These are phyloP conservation scores for Scortum barcoo DNA, from an alignment of 2,113 vertebrate genomes.

Conservation along the genomic window DNA sequence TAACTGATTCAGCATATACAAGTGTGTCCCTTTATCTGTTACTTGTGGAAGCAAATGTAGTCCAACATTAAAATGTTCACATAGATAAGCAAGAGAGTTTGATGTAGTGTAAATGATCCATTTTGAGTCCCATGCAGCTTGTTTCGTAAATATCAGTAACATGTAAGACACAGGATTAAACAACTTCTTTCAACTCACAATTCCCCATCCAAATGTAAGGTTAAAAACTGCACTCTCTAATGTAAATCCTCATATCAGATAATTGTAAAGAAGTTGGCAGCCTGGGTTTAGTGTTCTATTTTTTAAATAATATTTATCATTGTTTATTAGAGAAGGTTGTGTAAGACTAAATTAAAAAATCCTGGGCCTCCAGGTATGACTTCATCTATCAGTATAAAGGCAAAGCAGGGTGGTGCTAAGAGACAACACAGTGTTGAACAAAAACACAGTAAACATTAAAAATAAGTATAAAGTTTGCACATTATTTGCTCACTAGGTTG, in stretches of 20 bases:
- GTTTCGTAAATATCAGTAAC: conserved; percentile 8
- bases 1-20: conserved; percentile 9
- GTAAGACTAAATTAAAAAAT: conserved; percentile 14
- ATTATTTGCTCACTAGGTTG: not conserved
- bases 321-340: conserved; percentile 23
- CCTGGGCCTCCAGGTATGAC: conserved; percentile 8
- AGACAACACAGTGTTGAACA: not conserved
- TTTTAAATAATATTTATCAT: conserved; percentile 14
- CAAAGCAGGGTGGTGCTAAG: conserved; percentile 4
- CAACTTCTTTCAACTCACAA: not conserved
- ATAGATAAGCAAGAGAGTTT: conserved; percentile 8
- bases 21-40: conserved; percentile 37
- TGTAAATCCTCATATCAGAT: conserved; percentile 6
- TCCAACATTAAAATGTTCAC: conserved; percentile 32
- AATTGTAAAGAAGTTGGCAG: conserved; percentile 13
- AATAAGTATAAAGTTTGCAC: not conserved
- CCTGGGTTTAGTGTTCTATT: not conserved
- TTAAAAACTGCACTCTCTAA: conserved; percentile 19
- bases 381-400: conserved; percentile 7
- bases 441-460: not conserved
- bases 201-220: not conserved
- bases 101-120: conserved; percentile 24
- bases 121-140: conserved; percentile 13
- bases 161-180: conserved; percentile 9
- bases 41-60: conserved; percentile 37